Percentiles rank a stretch among this genome's conserved stretches.
Evolutionary conservation across 2,888 invertebrate species (phyloP).

Genomic region (Metellina segmentata): DNA sequence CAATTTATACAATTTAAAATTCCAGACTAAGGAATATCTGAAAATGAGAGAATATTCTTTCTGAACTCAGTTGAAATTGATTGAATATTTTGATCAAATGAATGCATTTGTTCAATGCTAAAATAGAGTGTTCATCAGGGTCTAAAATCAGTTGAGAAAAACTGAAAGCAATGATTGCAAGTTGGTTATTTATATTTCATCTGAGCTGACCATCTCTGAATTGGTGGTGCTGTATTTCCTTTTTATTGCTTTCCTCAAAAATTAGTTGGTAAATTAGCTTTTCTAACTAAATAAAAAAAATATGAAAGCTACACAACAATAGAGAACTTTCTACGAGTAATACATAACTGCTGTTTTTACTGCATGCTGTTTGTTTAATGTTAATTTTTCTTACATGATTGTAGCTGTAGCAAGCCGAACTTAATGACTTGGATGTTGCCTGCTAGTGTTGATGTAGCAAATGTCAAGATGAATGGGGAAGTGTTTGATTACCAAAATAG

Average conservation of each 20-base stretch:
- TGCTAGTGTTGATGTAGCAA: constrained; percentile 7
- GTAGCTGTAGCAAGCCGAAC: constrained; percentile 29
- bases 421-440: constrained; percentile 11
- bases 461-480: not conserved
- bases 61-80: too few relatives aligned
- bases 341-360: not conserved
- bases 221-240: not conserved
- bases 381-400: constrained; percentile 35
- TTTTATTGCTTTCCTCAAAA: not conserved
- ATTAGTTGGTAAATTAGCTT: not conserved
- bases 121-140: too few relatives aligned
- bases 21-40: too few relatives aligned
- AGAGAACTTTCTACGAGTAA: not conserved
- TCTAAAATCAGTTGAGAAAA: too few relatives aligned
- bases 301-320: not conserved
- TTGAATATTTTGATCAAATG: too few relatives aligned
- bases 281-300: not conserved
- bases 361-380: constrained; percentile 44
- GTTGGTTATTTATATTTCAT: not conserved
- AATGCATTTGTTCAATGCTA: too few relatives aligned
- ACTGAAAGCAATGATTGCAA: not conserved
- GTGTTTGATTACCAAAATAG: constrained; percentile 3
- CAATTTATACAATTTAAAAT: too few relatives aligned
- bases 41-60: too few relatives aligned
- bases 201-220: not conserved